Base-by-base conservation (phyloP, 2,113 vertebrate genomes). In the Notothenia coriiceps region DNA sequence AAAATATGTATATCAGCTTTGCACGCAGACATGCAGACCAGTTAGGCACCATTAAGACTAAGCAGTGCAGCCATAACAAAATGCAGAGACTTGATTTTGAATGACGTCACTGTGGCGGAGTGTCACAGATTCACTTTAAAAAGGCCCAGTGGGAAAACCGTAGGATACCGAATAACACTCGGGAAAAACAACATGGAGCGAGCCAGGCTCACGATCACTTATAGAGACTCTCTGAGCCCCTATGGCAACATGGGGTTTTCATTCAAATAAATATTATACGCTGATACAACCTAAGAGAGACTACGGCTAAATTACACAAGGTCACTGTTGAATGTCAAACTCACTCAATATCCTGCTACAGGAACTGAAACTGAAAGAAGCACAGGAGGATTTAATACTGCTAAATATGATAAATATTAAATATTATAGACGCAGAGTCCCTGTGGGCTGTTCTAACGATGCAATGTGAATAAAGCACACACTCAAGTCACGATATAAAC, bases 321-420 rank as follows among this genome's bases (percentile, higher is more conserved):
- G 85, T 82, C 77, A 49, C 43, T 20, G 18, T 7, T 72, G 56
- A 72, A 84, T 73, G 66, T 80, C 81, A 83, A 8, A 65, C 52
- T 63, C 40, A 44, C 56, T 65, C 47, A 6, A 33, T 29, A 40
- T 20, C 13, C 57, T 29, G 60, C 78, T 75, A 29, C 22, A 80
- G 61, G 65, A 74, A 47, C 25, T 66, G 72, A 86, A 84, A 84
- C 76, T 57, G 2, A 86, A 20, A 52, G 62, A 83, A 74, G 50
- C 52, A 4, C 57, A 33, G 35, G 35, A 88, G 60, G 64, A 74
- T 44, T 40, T 35, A 79, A 76, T 63, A n/a, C 59, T 77, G 35
- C 35, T 40, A 40, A 40, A 40, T 40, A 40, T 40, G 5, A 40
- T 40, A 40, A 40, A 40, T 40, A 40, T 40, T 7, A 1, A 40